Conservation (phyloP, 2,797 vertebrate species). For the Semaprochilodus insignis region DNA sequence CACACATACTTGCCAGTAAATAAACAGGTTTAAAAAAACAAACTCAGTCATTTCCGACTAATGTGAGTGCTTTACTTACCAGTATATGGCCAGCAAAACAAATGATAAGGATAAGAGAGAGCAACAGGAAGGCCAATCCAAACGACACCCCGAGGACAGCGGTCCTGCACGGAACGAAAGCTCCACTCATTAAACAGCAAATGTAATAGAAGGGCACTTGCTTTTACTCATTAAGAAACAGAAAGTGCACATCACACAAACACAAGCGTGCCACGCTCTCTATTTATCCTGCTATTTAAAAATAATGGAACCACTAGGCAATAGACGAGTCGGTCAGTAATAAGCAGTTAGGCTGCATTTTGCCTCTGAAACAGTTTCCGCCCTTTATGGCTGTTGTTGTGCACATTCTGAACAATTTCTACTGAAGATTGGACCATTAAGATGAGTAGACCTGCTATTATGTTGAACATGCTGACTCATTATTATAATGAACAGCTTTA, state of each 20-base stretch:
- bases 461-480: slow-evolving; percentile 14
- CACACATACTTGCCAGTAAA: background rate
- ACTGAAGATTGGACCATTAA: slow-evolving; percentile 14
- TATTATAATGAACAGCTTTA: background rate
- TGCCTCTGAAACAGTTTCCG: slow-evolving; percentile 8
- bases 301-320: slow-evolving; percentile 8
- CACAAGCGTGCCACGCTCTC: background rate
- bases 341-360: background rate
- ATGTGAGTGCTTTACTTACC: slow-evolving; percentile 79
- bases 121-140: slow-evolving; percentile 86
- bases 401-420: slow-evolving; percentile 27
- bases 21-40: background rate
- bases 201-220: slow-evolving; percentile 48
- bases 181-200: slow-evolving; percentile 1
- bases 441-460: slow-evolving; percentile 17
- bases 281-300: background rate
- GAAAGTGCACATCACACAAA: slow-evolving; percentile 3
- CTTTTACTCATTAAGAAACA: slow-evolving; percentile 38
- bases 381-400: background rate
- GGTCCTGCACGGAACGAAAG: slow-evolving; percentile 81
- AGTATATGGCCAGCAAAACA: slow-evolving; percentile 94
- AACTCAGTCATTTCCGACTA: background rate
- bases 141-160: slow-evolving; percentile 92
- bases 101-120: slow-evolving; percentile 90
- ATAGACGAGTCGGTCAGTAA: background rate